phyloP scores from a whole-genome alignment of 2,797 vertebrate species.

The Linurgus olivaceus region DNA sequence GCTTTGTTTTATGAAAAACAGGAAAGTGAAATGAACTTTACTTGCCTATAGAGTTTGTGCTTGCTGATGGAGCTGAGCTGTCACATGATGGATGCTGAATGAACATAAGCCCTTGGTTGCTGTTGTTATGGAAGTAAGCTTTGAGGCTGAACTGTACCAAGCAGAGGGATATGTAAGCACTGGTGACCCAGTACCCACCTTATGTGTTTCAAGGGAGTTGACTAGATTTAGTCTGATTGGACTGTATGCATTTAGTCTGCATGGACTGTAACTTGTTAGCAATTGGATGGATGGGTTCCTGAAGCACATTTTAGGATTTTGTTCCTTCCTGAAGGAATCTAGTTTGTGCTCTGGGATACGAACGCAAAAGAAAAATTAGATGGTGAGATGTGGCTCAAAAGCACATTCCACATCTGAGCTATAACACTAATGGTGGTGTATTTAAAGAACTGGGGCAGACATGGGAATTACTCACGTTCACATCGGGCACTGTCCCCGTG shows the following conservation, averaged over 20 bases:
- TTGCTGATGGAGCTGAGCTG: not conserved
- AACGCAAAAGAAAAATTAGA: not conserved
- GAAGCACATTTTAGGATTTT: not conserved
- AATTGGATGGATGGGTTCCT: not conserved
- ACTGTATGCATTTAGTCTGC: too few relatives aligned
- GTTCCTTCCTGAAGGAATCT: not conserved
- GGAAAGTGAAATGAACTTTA: not conserved
- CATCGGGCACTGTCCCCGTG: constrained; percentile 71
- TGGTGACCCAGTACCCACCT: not conserved
- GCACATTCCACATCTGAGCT: rapidly evolving
- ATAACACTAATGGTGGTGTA: not conserved
- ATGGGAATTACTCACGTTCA: constrained; percentile 78
- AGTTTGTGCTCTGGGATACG: not conserved
- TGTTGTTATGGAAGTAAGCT: not conserved
- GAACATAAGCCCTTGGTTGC: not conserved
- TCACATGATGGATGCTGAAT: not conserved
- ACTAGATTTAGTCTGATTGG: not conserved
- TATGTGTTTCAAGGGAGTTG: not conserved
- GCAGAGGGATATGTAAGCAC: not conserved
- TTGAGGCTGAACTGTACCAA: not conserved
- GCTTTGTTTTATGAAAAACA: not conserved
- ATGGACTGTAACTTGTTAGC: not conserved
- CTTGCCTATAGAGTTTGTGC: not conserved
- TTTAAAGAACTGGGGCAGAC: not conserved
- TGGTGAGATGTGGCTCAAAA: not conserved